Percentiles rank a stretch among this genome's conserved stretches.
Conservation (phyloP, 37 sponge, comb jelly and placozoan species). For the Haliclona indistincta region DNA sequence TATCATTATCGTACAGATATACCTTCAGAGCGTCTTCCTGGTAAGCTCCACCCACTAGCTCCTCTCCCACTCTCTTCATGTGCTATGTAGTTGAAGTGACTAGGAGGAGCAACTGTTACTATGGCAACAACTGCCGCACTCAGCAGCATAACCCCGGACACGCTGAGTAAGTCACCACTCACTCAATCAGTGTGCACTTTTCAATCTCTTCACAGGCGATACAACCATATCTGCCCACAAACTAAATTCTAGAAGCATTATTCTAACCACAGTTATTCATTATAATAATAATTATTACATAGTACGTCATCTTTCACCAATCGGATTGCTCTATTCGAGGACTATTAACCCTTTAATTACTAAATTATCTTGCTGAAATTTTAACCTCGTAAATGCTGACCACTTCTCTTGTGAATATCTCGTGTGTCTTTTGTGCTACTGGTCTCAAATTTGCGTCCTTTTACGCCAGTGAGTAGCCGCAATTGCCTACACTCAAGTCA, state of each 20-base stretch:
- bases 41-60: conserved; percentile 26
- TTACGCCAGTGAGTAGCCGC: no score
- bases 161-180: conserved; percentile 53
- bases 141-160: conserved; percentile 73
- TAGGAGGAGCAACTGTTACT: conserved; percentile 78
- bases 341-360: no score
- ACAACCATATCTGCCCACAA: conserved; percentile 83
- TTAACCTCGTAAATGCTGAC: no score
- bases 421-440: no score
- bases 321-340: no score
- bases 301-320: no score
- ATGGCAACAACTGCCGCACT: conserved; percentile 83
- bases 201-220: conserved; percentile 34
- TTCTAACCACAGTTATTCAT: no score
- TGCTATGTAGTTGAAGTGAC: conserved; percentile 60
- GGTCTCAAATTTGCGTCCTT: no score
- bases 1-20: conserved; percentile 83
- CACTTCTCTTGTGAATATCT: no score
- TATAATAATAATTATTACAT: no score
- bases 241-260: conserved; percentile 42
- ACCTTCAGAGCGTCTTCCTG: conserved; percentile 69
- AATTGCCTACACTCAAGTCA: no score
- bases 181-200: not conserved
- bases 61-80: not conserved
- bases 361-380: no score